Base-by-base conservation (phyloP, 2,113 vertebrate genomes). In the Tachuris rubrigastra region DNA sequence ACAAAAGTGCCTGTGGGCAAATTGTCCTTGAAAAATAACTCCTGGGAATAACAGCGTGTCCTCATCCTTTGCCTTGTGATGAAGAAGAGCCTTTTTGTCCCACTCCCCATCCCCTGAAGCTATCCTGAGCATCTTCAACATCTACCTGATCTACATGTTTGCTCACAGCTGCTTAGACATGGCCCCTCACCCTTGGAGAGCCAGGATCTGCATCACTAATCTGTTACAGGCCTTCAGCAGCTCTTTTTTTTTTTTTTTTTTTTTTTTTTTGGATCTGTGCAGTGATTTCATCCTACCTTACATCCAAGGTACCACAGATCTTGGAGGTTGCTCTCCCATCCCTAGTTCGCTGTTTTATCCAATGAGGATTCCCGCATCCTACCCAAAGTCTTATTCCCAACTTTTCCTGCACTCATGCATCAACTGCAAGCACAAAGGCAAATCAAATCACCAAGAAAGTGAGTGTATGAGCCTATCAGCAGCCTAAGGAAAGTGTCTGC, bases 21-120 rank as follows among this genome's bases (percentile, higher is more conserved):
- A 88, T 68, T 91, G 91, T 83, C 91, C 92, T 93, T 95, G 95
- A 80, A 96, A 93, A 95, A 71, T 60, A 91, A 80, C 81, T 77
- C 68, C 52, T 80, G 50, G 77, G 63, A 90, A 62, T 81, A 87
- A 85, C 16, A 91, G 41, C 1, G 0, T 35, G 72, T 71, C 39
- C 27, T 86, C 52, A 73, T 73, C 52, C 56, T 86, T 74, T 68
- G 35, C 55, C 79, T 83, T 39, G 19, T 63, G 60, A 60, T 74
- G 65, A 71, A 69, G 66, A 77, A 42, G 37, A 52, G 42, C 14
- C 10, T 67, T 74, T 86, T 72, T 15, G 30, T 81, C 59, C 47
- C 37, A 6, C 31, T 69, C 12, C 20, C 3, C 6, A 23, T 10
- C 21, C 37, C 8, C 7, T 53, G 55, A 49, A 52, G 14, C 22